These are phyloP conservation scores for Oikopleura dioica DNA, from an alignment of 23 tunicate genomes.

Conservation along the genomic window DNA sequence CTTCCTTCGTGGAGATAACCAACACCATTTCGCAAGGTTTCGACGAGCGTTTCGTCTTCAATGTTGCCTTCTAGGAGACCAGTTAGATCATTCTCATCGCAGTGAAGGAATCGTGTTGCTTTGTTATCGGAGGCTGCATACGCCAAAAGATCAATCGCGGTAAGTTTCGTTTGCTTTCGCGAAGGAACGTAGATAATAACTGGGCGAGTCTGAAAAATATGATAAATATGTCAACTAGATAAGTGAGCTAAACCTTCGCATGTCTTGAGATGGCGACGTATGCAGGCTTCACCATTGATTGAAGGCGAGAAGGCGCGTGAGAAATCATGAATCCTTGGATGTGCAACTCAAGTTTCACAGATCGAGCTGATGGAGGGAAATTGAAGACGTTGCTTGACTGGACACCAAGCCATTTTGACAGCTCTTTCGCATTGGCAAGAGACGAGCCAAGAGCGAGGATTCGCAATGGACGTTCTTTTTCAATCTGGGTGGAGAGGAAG, in stretches of 20 bases:
- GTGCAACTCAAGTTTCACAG: slow-evolving; percentile 75
- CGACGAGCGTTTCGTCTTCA: slow-evolving; percentile 57
- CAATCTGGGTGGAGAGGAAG: slow-evolving; percentile 63
- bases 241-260: slow-evolving; percentile 43
- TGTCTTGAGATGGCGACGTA: slow-evolving; percentile 72
- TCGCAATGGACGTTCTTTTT: slow-evolving; percentile 31
- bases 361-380: slow-evolving; percentile 80
- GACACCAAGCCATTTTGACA: slow-evolving; percentile 90
- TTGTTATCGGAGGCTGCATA: slow-evolving; percentile 78
- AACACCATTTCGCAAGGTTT: slow-evolving; percentile 57
- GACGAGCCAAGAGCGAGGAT: slow-evolving; percentile 84
- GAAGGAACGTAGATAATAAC: slow-evolving; percentile 66
- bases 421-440: slow-evolving; percentile 70
- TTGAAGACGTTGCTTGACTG: slow-evolving; percentile 61
- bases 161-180: slow-evolving; percentile 68
- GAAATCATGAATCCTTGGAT: slow-evolving; percentile 85
- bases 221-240: no score
- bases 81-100: slow-evolving; percentile 49
- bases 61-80: slow-evolving; percentile 71
- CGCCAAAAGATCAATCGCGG: slow-evolving; percentile 83
- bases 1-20: slow-evolving; percentile 88
- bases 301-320: slow-evolving; percentile 65
- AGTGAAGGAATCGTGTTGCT: slow-evolving; percentile 57
- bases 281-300: slow-evolving; percentile 80
- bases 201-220: no score